Base-by-base conservation (phyloP, 2,113 vertebrate species). In the Phyllostomus hastatus region DNA sequence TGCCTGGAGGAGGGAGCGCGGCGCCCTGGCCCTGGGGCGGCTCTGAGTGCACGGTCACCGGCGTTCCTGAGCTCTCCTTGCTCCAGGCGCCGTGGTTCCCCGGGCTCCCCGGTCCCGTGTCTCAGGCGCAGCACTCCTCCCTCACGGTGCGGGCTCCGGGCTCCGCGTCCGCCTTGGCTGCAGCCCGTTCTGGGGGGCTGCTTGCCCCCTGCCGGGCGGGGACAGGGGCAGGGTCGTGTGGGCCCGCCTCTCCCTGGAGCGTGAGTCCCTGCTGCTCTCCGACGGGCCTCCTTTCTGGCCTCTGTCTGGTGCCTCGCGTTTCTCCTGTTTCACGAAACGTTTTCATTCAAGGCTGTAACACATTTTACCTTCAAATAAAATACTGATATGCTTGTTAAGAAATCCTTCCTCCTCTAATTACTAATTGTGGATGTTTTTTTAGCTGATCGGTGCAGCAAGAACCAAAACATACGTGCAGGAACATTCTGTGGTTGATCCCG, bases 401-500 rank as follows among this genome's bases (percentile, higher is more conserved):
- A 80, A 31, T 33, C 84, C 22, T 52, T 61, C 43, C 54, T 38
- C 57, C 41, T 38, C 93, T 81, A 50, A 11, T 91, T 10, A 69
- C 69, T 97, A 81, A 93, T 75, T 91, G 22, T 57, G 15, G 31
- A 22, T 93, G 57, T 95, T 93, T 97, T 72, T 73, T 61, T 97
- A 99, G 99, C 98, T 99, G 73, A 99, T 99, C 2, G 99, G 99
- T 59, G 99, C 98, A 0, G 94, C 99, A 48, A 99, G 99, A 91
- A 99, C 99, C 16, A 99, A 98, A 97, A 99, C 99, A 0, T 99
- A 99, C 0, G 97, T 99, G 90, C 99, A 99, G 80, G 99, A 99
- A 83, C 99, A 99, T 95, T 99, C 99, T 0, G 97, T 99, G 28
- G 99, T 99, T 79, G 99, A 99, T 95, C 99, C 99, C 0, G 97